These are phyloP conservation scores for Petaurus breviceps DNA, from an alignment of 2,113 vertebrate genomes.

Conservation along the genomic window DNA sequence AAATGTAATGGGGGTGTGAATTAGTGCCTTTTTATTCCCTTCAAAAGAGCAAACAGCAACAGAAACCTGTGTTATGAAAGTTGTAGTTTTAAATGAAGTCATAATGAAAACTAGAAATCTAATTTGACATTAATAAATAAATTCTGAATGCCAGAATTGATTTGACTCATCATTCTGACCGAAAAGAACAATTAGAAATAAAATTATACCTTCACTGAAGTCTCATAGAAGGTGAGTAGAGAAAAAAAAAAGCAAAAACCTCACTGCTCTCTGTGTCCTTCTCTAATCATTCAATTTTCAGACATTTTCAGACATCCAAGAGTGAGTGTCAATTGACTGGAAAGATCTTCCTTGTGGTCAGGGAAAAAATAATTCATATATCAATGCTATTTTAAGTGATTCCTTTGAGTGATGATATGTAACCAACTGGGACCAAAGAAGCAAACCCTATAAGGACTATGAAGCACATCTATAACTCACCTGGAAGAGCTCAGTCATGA, in stretches of 20 bases:
- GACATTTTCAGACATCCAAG: constrained; percentile 73
- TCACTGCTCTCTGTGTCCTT: constrained; percentile 68
- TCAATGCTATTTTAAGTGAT: constrained; percentile 78
- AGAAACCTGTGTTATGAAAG: background rate
- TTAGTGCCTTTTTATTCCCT: background rate
- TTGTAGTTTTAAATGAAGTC: constrained; percentile 36
- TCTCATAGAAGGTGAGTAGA: constrained; percentile 36
- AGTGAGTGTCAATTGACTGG: constrained; percentile 75
- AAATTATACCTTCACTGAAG: constrained; percentile 5
- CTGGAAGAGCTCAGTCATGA: constrained; percentile 45
- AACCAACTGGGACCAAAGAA: constrained; percentile 71
- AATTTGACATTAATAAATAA: constrained; percentile 42
- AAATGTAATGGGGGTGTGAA: constrained; percentile 11
- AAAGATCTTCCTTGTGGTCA: constrained; percentile 72
- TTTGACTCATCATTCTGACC: constrained; percentile 31
- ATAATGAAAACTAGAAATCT: constrained; percentile 11
- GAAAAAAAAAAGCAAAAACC: background rate
- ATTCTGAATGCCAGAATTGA: constrained; percentile 31
- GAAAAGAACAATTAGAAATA: constrained; percentile 1
- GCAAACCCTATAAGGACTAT: constrained; percentile 64
- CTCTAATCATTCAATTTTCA: constrained; percentile 71
- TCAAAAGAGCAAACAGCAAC: background rate
- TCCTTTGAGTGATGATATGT: constrained; percentile 75
- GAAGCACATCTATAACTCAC: constrained; percentile 56
- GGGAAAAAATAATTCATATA: constrained; percentile 74